phyloP scores from a whole-genome alignment of 2,113 vertebrate species.

The Gracilinanus agilis region DNA sequence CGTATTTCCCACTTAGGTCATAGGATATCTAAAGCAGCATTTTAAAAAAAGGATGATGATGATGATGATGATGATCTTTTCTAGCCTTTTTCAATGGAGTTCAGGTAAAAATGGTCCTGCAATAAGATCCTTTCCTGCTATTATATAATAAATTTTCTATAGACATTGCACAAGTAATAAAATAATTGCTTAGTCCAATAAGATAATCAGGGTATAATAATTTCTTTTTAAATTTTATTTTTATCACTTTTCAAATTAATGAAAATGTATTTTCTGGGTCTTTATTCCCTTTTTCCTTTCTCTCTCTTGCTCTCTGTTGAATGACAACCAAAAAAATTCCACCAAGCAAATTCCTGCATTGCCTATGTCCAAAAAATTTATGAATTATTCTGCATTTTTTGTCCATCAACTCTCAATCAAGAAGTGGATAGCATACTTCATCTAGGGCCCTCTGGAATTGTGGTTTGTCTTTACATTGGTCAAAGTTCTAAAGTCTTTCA shows the following conservation, averaged over 20 bases:
- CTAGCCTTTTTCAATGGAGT: background rate
- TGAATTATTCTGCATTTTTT: background rate
- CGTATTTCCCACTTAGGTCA: conserved; percentile 32
- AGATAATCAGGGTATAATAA: background rate
- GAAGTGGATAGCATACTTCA: background rate
- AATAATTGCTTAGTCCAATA: background rate
- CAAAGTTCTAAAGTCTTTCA: background rate
- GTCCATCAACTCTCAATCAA: background rate
- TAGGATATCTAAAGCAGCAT: background rate
- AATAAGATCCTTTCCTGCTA: background rate
- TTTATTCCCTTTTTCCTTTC: background rate
- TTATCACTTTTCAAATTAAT: background rate
- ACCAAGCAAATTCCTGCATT: background rate
- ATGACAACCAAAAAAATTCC: background rate
- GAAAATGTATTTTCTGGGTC: background rate
- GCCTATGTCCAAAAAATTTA: background rate
- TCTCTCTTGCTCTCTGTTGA: background rate
- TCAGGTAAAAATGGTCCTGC: background rate
- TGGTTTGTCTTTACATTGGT: background rate
- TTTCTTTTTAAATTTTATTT: background rate
- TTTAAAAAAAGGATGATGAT: background rate
- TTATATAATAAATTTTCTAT: background rate
- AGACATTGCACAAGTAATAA: background rate
- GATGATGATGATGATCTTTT: background rate
- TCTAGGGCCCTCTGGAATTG: background rate